A percentile compares a stretch with the other conserved stretches of the same genome.
Evolutionary conservation across 2,113 vertebrate genomes (phyloP).

Genomic region (Upupa epops): DNA sequence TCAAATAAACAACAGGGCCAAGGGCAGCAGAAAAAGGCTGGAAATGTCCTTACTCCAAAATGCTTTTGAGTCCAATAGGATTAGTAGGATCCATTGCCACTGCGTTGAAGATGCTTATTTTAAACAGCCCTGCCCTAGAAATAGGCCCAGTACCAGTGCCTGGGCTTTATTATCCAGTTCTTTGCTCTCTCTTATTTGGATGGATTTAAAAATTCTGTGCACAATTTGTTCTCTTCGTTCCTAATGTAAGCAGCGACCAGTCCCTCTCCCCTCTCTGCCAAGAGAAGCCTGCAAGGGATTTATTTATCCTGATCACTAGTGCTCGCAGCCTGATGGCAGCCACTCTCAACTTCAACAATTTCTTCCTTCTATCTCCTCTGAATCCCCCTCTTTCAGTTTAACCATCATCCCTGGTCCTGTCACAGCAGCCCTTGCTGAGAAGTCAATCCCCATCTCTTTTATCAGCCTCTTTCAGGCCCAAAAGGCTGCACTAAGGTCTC

Average conservation of each 20-base stretch:
- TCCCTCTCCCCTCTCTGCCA: neutral
- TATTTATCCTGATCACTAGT: neutral
- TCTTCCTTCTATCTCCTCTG: too few species aligned
- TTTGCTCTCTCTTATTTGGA: constrained; percentile 13
- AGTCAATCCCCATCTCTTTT: too few species aligned
- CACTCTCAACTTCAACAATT: neutral
- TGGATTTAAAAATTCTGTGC: constrained; percentile 18
- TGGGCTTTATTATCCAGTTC: neutral
- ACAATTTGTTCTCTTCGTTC: constrained; percentile 22
- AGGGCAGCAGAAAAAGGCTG: constrained; percentile 9
- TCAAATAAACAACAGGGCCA: constrained; percentile 8
- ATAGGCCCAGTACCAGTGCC: neutral
- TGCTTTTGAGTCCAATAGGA: neutral
- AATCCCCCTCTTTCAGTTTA: too few species aligned
- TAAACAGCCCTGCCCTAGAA: constrained; percentile 1
- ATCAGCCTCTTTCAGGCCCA: too few species aligned
- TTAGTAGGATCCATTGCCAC: neutral
- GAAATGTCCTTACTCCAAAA: neutral
- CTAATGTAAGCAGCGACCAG: constrained; percentile 10
- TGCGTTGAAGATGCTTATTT: neutral
- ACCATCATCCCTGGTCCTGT: too few species aligned
- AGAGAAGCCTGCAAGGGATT: neutral
- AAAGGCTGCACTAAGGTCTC: too few species aligned
- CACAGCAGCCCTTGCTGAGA: too few species aligned
- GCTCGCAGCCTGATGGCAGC: neutral